Base-by-base conservation (phyloP, 2,113 vertebrate species). In the Pelmatolapia mariae region DNA sequence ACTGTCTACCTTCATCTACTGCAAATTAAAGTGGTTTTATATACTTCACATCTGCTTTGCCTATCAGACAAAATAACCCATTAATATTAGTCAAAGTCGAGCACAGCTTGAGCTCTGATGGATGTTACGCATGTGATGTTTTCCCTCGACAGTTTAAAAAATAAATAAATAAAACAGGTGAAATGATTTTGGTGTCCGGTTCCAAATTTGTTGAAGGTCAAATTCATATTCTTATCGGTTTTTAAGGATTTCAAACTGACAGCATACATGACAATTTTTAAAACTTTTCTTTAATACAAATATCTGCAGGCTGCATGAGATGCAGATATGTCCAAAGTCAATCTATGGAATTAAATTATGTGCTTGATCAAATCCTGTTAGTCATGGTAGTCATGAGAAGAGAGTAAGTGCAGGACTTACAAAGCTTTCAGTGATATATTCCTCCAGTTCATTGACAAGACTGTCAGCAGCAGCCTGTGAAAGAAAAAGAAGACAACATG, bases 351-450 rank as follows among this genome's bases (percentile, higher is more conserved):
- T 26, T 18, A 29, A 18, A 16, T 7, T 24, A 45, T 7, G 66
- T 73, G 66, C 38, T 40, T 16, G 66, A 43, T 43, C n/a, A 10
- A 43, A 26, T 16, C 13, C 38, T 71, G 66, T 24, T 24, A 26
- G 24, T 26, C 24, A 26, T 26, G 24, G 24, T 26, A 26, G 29
- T 16, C 4, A 24, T 43, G 38, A 10, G n/a, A 80, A 3, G 3
- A 29, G 12, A 6, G n/a, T 4, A 80, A 24, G 19, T 79, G 1
- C 19, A 40, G 43, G 33, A 97, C 97, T 97, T 93, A 98, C 98
- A 87, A 98, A 98, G 92, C 98, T 98, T 91, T 98, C 98, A 1
- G 96, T 95, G 80, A 98, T 97, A 22, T 98, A 98, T 16, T 97
- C 97, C 93, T 98, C 97, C 13, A 98, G 94, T 53, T 97, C 97